phyloP scores from a whole-genome alignment of 2,888 invertebrate genomes.

The Tetanocera ferruginea region DNA sequence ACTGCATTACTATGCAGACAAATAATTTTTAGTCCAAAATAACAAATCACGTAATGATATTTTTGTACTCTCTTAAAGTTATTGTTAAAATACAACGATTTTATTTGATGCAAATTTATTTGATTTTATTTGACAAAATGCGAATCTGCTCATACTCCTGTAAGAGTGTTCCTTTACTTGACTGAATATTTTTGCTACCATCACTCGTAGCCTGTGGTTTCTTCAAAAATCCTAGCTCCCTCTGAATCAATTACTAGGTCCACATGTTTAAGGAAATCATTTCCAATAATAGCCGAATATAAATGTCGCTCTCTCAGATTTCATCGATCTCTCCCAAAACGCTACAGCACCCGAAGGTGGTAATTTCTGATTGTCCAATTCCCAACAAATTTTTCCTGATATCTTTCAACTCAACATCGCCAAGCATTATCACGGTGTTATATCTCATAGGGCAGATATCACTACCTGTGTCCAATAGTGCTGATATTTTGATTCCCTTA shows the following conservation, averaged over 20 bases:
- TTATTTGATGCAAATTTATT: too few species aligned
- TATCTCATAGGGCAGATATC: too few species aligned
- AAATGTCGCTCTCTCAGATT: slow-evolving; percentile 18
- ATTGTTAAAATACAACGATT: too few species aligned
- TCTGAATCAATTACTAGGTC: too few species aligned
- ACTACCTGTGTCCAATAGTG: background rate
- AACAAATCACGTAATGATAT: too few species aligned
- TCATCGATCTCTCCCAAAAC: slow-evolving; percentile 22
- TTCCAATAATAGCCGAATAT: too few species aligned
- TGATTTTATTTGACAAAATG: background rate
- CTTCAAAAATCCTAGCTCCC: background rate
- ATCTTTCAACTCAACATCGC: background rate
- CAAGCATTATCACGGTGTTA: background rate
- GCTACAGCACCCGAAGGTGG: slow-evolving; percentile 36
- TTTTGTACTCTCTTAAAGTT: too few species aligned
- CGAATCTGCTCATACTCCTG: background rate
- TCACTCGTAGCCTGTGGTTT: background rate
- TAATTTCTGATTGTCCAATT: background rate
- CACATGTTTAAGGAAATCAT: too few species aligned
- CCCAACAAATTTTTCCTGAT: too few species aligned
- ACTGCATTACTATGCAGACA: too few species aligned
- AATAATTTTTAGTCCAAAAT: too few species aligned
- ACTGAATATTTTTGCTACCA: too few species aligned
- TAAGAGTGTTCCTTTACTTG: background rate
- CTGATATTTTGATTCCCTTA: slow-evolving; percentile 5